phyloP scores from a whole-genome alignment of 2,797 vertebrate genomes.

The Telmatherina bonti region DNA sequence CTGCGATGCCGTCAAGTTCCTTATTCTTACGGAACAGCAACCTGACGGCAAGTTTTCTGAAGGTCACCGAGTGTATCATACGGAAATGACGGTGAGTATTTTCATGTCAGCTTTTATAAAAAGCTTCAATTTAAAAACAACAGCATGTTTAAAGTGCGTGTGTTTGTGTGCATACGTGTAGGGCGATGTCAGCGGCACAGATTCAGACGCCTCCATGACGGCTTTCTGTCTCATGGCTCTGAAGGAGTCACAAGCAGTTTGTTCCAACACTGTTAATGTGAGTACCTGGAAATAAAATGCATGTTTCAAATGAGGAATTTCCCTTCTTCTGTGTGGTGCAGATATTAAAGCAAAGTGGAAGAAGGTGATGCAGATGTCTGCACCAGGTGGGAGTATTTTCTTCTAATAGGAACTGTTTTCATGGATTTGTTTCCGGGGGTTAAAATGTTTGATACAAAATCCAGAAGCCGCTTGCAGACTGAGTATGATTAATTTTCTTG shows the following conservation, averaged over 20 bases:
- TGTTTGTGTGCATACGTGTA: conserved; percentile 25
- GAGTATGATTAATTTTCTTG: too few relatives aligned
- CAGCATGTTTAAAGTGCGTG: conserved; percentile 1
- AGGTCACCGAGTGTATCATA: accelerated
- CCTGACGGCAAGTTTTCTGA: conserved; percentile 58
- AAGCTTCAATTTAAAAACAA: not conserved
- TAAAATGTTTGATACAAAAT: too few relatives aligned
- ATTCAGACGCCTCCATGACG: not conserved
- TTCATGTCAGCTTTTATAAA: not conserved
- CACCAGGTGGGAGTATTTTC: too few relatives aligned
- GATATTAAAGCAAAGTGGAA: too few relatives aligned
- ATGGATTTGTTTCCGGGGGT: too few relatives aligned
- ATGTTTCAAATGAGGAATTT: too few relatives aligned
- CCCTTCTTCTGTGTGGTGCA: too few relatives aligned
- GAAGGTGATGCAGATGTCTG: too few relatives aligned
- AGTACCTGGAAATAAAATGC: not conserved
- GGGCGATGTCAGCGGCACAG: conserved; percentile 50
- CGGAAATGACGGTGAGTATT: conserved; percentile 53
- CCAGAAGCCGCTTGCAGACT: too few relatives aligned
- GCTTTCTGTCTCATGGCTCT: not conserved
- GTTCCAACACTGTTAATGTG: not conserved
- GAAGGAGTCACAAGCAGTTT: not conserved
- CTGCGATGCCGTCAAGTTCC: conserved; percentile 86
- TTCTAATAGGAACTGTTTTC: too few relatives aligned
- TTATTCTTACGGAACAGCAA: conserved; percentile 82